These are phyloP conservation scores for Lordiphosa stackelbergi DNA, from an alignment of 1,140 invertebrate genomes.

Conservation along the genomic window DNA sequence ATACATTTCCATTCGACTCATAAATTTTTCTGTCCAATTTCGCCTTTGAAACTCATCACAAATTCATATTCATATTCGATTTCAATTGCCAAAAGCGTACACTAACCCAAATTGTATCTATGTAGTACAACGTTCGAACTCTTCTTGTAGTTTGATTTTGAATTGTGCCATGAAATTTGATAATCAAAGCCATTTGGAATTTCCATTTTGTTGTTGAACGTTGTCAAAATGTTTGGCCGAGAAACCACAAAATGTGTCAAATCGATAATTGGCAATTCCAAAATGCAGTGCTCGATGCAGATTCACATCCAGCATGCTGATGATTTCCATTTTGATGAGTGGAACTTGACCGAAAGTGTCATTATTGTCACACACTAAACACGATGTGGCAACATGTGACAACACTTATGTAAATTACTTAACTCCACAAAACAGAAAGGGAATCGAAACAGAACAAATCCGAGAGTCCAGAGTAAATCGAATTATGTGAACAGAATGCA, in stretches of 20 bases:
- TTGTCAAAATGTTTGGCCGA: slow-evolving; percentile 62
- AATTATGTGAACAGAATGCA: slow-evolving; percentile 61
- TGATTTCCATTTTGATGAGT: slow-evolving; percentile 12
- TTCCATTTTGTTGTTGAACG: slow-evolving; percentile 15
- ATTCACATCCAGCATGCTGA: neutral
- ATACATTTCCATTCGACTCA: neutral
- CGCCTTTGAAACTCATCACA: slow-evolving; percentile 2
- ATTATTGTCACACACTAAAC: slow-evolving; percentile 40
- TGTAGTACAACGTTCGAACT: neutral
- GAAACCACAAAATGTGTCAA: slow-evolving; percentile 61
- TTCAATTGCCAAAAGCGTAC: slow-evolving; percentile 1
- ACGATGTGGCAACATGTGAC: slow-evolving; percentile 33
- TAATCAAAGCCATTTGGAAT: slow-evolving; percentile 14
- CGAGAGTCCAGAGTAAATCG: slow-evolving; percentile 48
- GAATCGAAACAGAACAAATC: slow-evolving; percentile 10
- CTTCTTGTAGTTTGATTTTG: no score
- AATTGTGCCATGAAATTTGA: slow-evolving; percentile 4
- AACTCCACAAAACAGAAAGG: slow-evolving; percentile 9
- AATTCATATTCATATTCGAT: slow-evolving; percentile 9
- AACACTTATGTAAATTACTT: slow-evolving; percentile 49
- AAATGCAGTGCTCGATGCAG: neutral
- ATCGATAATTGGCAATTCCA: slow-evolving; percentile 67
- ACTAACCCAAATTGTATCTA: slow-evolving; percentile 1
- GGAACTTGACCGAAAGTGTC: slow-evolving; percentile 19
- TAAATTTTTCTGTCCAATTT: neutral